Evolutionary conservation across 2,113 vertebrate genomes (phyloP).

Genomic region (Poeciliopsis turrubarensis): DNA sequence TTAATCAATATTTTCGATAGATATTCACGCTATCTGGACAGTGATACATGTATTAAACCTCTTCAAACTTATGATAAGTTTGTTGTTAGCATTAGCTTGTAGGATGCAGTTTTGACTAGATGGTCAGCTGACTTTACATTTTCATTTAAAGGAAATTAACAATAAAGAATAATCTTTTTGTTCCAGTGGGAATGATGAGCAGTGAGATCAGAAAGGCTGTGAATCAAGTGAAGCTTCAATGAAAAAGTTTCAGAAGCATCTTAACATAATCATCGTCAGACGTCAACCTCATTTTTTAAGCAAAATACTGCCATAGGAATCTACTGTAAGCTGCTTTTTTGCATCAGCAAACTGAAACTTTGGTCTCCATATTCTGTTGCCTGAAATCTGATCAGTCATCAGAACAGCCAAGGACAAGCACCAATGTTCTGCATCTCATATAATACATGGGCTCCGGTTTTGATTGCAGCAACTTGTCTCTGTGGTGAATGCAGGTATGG

Average conservation of each 20-base stretch:
- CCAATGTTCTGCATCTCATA: constrained; percentile 49
- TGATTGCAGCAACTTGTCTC: constrained; percentile 38
- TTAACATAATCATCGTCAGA: background rate
- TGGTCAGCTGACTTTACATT: too few relatives aligned
- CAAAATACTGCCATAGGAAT: background rate
- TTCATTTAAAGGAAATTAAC: too few relatives aligned
- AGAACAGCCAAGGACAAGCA: constrained; percentile 48
- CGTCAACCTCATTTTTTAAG: background rate
- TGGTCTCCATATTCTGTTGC: constrained; percentile 25
- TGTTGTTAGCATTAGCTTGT: too few relatives aligned
- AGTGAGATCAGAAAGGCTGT: too few relatives aligned
- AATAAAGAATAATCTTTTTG: background rate
- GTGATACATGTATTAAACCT: too few relatives aligned
- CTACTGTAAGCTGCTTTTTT: constrained; percentile 7
- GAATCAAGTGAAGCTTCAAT: too few relatives aligned
- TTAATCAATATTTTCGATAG: too few relatives aligned
- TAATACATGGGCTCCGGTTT: constrained; percentile 58
- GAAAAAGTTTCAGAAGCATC: background rate
- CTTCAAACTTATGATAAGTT: too few relatives aligned
- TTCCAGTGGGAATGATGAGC: background rate
- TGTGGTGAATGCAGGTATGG: constrained; percentile 55
- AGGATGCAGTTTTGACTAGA: too few relatives aligned
- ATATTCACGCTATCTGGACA: too few relatives aligned
- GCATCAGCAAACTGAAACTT: constrained; percentile 40
- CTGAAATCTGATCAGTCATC: constrained; percentile 60